phyloP scores from a whole-genome alignment of 2,797 vertebrate species.

The Myotis findleyi region DNA sequence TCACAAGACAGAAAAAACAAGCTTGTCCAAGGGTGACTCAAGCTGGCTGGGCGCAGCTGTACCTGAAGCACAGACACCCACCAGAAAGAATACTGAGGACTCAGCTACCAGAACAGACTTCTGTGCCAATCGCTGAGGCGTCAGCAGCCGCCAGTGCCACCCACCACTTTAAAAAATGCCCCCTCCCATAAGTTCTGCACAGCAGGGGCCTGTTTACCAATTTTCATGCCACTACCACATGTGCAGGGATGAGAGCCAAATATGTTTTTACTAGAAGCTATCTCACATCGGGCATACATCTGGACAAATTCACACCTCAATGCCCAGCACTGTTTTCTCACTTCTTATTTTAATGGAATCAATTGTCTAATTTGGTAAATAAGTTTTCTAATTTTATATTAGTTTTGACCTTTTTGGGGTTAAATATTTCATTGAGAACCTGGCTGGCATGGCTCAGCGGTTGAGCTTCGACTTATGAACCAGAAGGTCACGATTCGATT shows the following conservation, averaged over 20 bases:
- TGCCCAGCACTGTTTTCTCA: conserved; percentile 86
- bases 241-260: conserved; percentile 75
- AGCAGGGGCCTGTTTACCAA: conserved; percentile 71
- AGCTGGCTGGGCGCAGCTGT: background rate
- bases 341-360: conserved; percentile 90
- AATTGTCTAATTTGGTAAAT: conserved; percentile 85
- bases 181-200: background rate
- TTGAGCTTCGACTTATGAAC: too few relatives aligned
- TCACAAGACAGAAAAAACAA: conserved; percentile 49
- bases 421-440: conserved; percentile 83
- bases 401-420: conserved; percentile 83
- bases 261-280: conserved; percentile 70
- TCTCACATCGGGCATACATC: conserved; percentile 81
- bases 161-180: background rate
- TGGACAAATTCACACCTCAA: conserved; percentile 87
- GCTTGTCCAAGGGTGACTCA: background rate
- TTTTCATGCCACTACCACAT: conserved; percentile 77
- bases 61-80: background rate
- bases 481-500: too few relatives aligned
- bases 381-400: conserved; percentile 87
- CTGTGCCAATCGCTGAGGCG: accelerated
- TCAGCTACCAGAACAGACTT: background rate
- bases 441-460: too few relatives aligned
- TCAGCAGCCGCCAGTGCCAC: background rate
- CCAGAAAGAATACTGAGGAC: too few relatives aligned